Conservation (phyloP, 2,888 invertebrate species). For the Gisinianus flammeolus region DNA sequence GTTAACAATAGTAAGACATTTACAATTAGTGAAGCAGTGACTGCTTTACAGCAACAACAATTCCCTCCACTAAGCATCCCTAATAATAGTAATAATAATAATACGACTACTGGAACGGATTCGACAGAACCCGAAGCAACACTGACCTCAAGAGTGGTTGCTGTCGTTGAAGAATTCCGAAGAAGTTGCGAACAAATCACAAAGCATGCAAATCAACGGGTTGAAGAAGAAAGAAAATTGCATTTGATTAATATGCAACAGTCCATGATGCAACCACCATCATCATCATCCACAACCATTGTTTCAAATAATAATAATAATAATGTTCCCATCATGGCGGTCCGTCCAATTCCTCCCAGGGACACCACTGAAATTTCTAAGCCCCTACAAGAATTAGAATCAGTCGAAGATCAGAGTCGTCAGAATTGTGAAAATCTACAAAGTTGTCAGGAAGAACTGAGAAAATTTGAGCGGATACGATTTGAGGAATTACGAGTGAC, state of each 20-base stretch:
- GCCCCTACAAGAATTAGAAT: neutral
- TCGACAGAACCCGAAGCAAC: neutral
- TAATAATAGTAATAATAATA: neutral
- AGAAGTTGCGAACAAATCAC: neutral
- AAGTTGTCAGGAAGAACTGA: neutral
- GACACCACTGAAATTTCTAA: neutral
- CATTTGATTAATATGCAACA: no score
- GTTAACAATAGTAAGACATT: no score
- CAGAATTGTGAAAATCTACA: neutral
- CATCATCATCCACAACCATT: neutral
- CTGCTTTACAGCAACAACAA: neutral
- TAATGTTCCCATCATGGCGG: neutral
- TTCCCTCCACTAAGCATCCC: neutral
- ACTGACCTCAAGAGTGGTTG: neutral
- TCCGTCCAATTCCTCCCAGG: neutral
- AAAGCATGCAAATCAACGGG: neutral
- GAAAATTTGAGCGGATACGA: neutral
- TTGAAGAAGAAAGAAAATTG: neutral
- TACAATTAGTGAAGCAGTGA: neutral
- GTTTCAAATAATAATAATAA: neutral
- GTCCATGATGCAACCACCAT: neutral
- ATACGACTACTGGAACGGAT: neutral
- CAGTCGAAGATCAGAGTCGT: neutral
- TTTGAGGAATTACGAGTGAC: neutral
- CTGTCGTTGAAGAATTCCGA: slow-evolving; percentile 14